Evolutionary conservation across 2,113 vertebrate genomes (phyloP).

Genomic region (Pyxicephalus adspersus): DNA sequence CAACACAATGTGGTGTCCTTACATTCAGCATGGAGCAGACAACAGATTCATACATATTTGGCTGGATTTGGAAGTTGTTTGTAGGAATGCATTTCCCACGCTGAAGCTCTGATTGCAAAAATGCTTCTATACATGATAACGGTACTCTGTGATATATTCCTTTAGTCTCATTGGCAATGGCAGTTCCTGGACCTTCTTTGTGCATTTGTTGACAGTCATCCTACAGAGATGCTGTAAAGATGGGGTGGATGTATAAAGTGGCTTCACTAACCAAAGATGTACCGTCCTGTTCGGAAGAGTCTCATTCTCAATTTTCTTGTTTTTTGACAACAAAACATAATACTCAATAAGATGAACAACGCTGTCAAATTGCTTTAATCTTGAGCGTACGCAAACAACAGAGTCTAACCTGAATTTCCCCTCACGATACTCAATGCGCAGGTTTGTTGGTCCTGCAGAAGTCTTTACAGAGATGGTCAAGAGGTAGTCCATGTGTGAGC

Average conservation of each 20-base stretch:
- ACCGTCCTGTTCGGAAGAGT: constrained; percentile 83
- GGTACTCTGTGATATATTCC: constrained; percentile 91
- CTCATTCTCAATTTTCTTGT: constrained; percentile 68
- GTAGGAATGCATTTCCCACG: constrained; percentile 61
- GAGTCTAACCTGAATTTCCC: constrained; percentile 97
- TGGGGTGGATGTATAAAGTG: constrained; percentile 81
- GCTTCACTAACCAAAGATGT: constrained; percentile 91
- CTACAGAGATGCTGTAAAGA: constrained; percentile 90
- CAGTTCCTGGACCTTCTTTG: constrained; percentile 80
- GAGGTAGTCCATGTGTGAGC: constrained; percentile 91
- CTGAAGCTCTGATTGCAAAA: constrained; percentile 54
- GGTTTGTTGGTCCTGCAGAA: constrained; percentile 91
- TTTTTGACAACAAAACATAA: constrained; percentile 88
- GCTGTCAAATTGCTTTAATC: constrained; percentile 92
- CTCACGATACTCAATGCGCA: constrained; percentile 90
- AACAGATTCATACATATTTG: constrained; percentile 58
- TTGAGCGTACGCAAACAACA: constrained; percentile 88
- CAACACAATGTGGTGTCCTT: constrained; percentile 7
- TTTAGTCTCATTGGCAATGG: constrained; percentile 90
- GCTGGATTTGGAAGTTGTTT: constrained; percentile 67
- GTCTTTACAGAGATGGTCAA: constrained; percentile 96
- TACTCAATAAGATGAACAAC: constrained; percentile 95
- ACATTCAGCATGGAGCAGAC: constrained; percentile 19
- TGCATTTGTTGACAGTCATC: constrained; percentile 86
- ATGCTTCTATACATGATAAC: constrained; percentile 83